Conservation (phyloP, 2,113 vertebrate genomes). For the Gallinago undulata region DNA sequence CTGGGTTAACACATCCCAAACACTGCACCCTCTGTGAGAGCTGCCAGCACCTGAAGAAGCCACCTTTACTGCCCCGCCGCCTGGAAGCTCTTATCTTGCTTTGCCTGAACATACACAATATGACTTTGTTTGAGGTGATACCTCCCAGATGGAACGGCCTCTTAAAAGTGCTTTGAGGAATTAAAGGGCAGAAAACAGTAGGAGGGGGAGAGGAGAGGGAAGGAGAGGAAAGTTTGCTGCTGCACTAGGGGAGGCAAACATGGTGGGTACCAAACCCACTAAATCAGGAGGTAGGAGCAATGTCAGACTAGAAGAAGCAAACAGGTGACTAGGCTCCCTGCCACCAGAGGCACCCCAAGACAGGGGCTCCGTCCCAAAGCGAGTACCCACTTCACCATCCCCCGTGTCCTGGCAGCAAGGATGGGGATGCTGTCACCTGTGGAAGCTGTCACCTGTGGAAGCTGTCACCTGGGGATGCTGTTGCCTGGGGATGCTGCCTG, state of each 20-base stretch:
- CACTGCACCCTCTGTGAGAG: neutral
- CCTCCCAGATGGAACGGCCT: neutral
- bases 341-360: neutral
- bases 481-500: accelerated
- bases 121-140: neutral
- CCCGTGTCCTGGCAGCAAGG: neutral
- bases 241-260: neutral
- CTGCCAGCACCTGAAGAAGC: conserved; percentile 40
- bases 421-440: neutral
- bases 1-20: neutral
- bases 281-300: neutral
- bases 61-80: neutral
- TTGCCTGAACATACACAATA: neutral
- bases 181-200: conserved; percentile 1
- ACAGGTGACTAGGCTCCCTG: neutral
- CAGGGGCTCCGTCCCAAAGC: neutral
- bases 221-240: neutral
- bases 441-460: neutral
- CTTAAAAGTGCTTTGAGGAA: conserved; percentile 3
- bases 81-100: conserved; percentile 24
- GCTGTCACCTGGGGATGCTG: neutral
- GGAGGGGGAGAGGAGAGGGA: neutral
- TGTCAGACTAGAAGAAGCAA: neutral
- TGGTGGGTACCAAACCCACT: neutral
- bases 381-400: neutral